phyloP scores from a whole-genome alignment of 92 coral and sea anemone genomes.

The Umimayanthus chanpuru region DNA sequence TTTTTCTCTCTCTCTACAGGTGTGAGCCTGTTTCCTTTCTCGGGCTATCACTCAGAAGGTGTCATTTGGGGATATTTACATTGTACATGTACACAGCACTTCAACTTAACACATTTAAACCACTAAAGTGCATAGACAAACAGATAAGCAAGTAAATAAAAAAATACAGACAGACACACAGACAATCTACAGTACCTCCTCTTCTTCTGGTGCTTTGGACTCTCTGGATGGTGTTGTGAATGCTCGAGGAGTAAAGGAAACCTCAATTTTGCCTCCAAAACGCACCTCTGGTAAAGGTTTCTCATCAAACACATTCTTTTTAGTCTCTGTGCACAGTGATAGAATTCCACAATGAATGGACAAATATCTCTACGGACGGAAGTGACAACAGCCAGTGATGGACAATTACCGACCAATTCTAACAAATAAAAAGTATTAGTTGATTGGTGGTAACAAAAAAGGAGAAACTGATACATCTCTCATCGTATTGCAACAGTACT shows the following conservation, averaged over 20 bases:
- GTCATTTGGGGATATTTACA: too few species aligned
- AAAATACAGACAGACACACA: background rate
- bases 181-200: constrained; percentile 77
- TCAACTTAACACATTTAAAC: background rate
- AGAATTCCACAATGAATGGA: background rate
- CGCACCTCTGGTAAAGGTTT: constrained; percentile 86
- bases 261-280: constrained; percentile 82
- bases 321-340: background rate
- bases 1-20: too few species aligned
- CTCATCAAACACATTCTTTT: constrained; percentile 60
- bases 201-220: constrained; percentile 97
- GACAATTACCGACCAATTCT: too few species aligned
- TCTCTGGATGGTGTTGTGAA: constrained; percentile 97
- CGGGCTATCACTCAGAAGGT: too few species aligned
- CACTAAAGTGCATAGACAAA: background rate
- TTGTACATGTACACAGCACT: too few species aligned
- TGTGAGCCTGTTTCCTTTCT: too few species aligned
- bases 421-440: background rate
- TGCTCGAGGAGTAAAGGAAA: constrained; percentile 89
- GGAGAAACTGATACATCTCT: too few species aligned
- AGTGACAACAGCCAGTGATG: background rate
- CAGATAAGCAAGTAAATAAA: background rate
- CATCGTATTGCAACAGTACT: too few species aligned
- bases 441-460: background rate
- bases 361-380: background rate